Evolutionary conservation across 2,797 vertebrate species (phyloP).

Genomic region (Carduelis carduelis): DNA sequence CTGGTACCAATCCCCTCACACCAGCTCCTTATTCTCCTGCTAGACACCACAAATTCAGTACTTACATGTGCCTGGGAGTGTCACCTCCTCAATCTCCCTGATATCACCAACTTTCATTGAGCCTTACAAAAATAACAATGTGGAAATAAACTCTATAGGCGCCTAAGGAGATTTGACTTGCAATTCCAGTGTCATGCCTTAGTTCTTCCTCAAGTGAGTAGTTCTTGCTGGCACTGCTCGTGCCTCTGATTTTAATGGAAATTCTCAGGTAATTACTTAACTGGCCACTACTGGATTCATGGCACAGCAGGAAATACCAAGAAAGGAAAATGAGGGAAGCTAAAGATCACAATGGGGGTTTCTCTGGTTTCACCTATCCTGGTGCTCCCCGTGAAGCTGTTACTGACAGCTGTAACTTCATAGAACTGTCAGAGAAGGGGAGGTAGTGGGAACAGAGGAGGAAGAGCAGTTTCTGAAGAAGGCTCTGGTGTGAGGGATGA

Average conservation of each 20-base stretch:
- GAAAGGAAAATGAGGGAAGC: background rate
- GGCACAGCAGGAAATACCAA: background rate
- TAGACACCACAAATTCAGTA: background rate
- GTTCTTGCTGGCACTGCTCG: background rate
- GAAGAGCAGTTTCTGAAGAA: background rate
- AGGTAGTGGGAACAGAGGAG: background rate
- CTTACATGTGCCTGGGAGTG: rapidly evolving
- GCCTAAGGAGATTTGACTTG: background rate
- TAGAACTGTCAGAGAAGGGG: background rate
- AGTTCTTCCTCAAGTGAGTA: background rate
- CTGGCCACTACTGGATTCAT: background rate
- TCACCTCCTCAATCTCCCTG: background rate
- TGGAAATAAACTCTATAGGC: background rate
- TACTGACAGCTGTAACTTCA: background rate
- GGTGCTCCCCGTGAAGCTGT: rapidly evolving
- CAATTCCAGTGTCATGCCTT: background rate
- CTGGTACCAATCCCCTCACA: background rate
- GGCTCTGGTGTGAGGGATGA: background rate
- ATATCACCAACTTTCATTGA: background rate
- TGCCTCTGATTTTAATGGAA: background rate
- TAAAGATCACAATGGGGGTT: rapidly evolving
- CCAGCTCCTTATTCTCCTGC: background rate
- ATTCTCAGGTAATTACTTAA: background rate
- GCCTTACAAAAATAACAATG: background rate
- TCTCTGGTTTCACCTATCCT: background rate